These are phyloP conservation scores for Lophotriccus pileatus DNA, from an alignment of 2,797 vertebrate species.

Conservation along the genomic window DNA sequence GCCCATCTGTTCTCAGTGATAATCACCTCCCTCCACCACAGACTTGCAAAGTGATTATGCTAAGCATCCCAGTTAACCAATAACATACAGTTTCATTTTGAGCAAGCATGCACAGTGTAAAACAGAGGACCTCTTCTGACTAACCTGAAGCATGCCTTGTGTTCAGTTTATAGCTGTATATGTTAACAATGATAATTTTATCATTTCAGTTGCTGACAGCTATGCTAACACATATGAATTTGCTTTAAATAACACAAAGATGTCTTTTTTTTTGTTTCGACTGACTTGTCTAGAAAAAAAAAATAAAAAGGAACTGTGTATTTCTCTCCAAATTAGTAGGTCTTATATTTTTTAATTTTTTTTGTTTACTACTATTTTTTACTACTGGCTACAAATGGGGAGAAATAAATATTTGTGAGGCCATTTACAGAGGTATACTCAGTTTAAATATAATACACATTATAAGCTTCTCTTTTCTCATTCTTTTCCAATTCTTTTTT, in stretches of 20 bases:
- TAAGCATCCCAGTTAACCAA: conserved; percentile 86
- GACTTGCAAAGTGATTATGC: conserved; percentile 86
- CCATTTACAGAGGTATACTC: not conserved
- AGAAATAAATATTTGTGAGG: not conserved
- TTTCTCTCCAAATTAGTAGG: not conserved
- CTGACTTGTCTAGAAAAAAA: not conserved
- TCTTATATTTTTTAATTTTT: not conserved
- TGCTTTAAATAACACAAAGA: not conserved
- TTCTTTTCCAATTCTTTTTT: not conserved
- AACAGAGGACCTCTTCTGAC: conserved; percentile 78
- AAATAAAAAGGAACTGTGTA: not conserved
- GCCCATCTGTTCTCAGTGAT: conserved; percentile 88
- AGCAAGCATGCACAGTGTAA: conserved; percentile 71
- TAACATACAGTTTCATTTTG: conserved; percentile 78
- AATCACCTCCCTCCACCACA: conserved; percentile 86
- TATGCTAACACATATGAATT: not conserved
- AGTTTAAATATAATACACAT: not conserved
- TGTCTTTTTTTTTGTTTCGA: not conserved
- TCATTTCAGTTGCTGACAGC: conserved; percentile 1
- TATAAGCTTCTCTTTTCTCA: not conserved
- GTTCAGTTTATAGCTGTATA: conserved; percentile 39
- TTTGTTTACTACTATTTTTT: not conserved
- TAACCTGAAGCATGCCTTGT: conserved; percentile 59
- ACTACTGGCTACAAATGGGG: not conserved
- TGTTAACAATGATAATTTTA: conserved; percentile 26